Evolutionary conservation across 1,140 invertebrate genomes (phyloP), one percentile per base, ranked within the genome.

Genomic region (Antheraea mylitta): DNA sequence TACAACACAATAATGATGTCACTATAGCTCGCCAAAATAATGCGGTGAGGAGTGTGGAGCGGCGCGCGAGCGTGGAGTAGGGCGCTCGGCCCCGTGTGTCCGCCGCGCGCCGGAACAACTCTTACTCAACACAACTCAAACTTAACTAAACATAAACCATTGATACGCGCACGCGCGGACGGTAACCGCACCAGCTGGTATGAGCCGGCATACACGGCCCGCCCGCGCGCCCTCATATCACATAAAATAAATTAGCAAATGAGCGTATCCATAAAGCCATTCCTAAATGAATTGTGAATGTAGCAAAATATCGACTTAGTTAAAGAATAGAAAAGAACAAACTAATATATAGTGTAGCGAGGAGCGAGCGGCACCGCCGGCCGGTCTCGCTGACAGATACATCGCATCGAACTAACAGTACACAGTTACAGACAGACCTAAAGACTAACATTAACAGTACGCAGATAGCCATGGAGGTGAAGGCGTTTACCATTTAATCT

Each of bases 1-100:
- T 97, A 97, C 94, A 96, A 94, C 88, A 94, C 93, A 94, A 92
- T 85, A 92, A 93, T 90, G 91, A 92, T 90, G 92, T 93, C 90
- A 91, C 90, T 90, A 92, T 92, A 92, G 88, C 88, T 89, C 86
- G 87, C 87, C 86, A 89, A 84, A 84, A 78, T 80, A 82, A 86
- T 83, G 86, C 83, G 77, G 82, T 77, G 81, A 82, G 77, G 74
- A 77, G 82, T 70, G 73, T 71, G 76, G 76, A 65, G 80, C 82
- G 80, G 78, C 82, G 84, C 79, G 78, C 75, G 80, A 79, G 74
- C 64, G 59, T 48, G 60, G 77, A 70, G 18, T 30, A 30, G 1
- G 30, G 64, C 62, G 68, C 64, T 75, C 74, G 18, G 42, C 58
- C 67, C 64, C 48, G 66, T 58, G 68, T 62, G 64, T 66, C 77